Conservation (phyloP, 1,140 invertebrate species). For the Listronotus oregonensis region DNA sequence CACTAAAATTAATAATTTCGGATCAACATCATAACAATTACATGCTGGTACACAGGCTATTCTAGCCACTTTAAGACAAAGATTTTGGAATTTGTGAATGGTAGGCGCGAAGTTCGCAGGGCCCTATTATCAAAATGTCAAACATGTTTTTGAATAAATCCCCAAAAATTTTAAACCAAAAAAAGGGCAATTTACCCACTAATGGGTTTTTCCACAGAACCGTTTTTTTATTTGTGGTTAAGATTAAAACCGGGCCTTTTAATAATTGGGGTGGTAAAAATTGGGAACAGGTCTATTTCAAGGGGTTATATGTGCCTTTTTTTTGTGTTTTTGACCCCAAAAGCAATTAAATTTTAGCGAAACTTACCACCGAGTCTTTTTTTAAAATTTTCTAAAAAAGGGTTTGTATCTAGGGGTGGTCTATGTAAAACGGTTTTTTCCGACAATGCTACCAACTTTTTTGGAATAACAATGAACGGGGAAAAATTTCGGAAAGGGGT, state of each 20-base stretch:
- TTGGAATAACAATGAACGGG: background rate
- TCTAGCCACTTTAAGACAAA: conserved; percentile 27
- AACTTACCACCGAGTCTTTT: no score
- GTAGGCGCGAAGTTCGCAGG: conserved; percentile 10
- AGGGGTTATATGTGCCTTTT: no score
- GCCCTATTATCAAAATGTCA: conserved; percentile 15
- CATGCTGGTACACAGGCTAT: conserved; percentile 45
- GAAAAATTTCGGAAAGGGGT: no score
- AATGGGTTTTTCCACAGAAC: conserved; percentile 15
- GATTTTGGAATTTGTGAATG: conserved; percentile 41
- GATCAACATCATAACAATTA: conserved; percentile 40
- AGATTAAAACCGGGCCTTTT: conserved; percentile 14
- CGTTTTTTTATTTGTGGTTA: conserved; percentile 39
- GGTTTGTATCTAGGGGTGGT: no score
- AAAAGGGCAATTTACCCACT: conserved; percentile 20
- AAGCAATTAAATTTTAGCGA: no score
- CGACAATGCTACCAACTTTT: no score
- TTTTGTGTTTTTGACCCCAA: no score
- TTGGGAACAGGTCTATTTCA: no score
- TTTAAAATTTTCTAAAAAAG: no score
- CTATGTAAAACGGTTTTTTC: no score
- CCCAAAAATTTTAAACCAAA: conserved; percentile 20
- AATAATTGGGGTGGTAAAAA: background rate
- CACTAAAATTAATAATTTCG: conserved; percentile 31
- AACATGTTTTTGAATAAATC: conserved; percentile 31